Evolutionary conservation across 2,888 invertebrate genomes (phyloP).

Genomic region (Athetis lepigone): DNA sequence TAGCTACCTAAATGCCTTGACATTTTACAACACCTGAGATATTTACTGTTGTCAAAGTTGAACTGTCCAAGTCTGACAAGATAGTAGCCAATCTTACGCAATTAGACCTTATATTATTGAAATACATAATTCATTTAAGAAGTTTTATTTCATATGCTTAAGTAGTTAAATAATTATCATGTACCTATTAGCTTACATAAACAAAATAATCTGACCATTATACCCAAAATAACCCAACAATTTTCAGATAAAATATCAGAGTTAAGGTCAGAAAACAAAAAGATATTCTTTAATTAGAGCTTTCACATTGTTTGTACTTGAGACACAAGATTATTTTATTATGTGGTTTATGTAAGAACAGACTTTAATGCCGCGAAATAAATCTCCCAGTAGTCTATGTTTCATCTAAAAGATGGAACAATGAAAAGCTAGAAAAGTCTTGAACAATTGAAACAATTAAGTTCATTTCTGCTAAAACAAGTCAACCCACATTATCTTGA

Average conservation of each 20-base stretch:
- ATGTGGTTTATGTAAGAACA: neutral
- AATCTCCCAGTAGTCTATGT: neutral
- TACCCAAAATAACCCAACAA: too few species aligned
- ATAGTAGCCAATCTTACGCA: neutral
- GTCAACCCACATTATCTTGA: too few species aligned
- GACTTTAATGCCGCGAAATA: neutral
- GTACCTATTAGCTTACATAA: too few species aligned
- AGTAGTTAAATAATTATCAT: too few species aligned
- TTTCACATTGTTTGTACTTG: neutral
- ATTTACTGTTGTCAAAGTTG: constrained; percentile 22
- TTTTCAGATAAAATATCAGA: neutral
- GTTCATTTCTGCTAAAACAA: too few species aligned
- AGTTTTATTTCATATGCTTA: too few species aligned
- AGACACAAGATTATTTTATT: neutral
- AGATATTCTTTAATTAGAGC: constrained; percentile 22
- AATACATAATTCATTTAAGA: neutral
- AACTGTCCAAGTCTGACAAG: neutral
- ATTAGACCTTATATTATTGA: neutral
- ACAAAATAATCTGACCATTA: neutral
- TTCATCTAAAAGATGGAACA: neutral
- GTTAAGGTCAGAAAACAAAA: constrained; percentile 6
- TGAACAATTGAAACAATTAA: too few species aligned
- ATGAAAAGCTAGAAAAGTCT: neutral
- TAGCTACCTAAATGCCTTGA: constrained; percentile 19
- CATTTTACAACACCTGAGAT: constrained; percentile 33